phyloP scores from a whole-genome alignment of 2,888 invertebrate species.

The Apotomis capreana region DNA sequence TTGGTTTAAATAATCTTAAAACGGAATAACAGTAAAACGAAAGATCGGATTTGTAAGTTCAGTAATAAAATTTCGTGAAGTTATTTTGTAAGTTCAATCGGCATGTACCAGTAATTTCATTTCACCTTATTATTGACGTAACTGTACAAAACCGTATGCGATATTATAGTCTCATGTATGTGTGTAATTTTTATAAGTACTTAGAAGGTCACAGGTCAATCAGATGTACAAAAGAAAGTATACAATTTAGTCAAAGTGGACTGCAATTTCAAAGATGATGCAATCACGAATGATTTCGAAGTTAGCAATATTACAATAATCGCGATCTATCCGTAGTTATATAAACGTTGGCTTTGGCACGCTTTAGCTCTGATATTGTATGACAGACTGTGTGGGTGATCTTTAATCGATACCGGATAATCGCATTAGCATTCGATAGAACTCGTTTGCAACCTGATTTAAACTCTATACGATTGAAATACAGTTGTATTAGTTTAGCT shows the following conservation, averaged over 20 bases:
- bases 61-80: no score
- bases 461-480: background rate
- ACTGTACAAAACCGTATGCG: no score
- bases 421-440: slow-evolving; percentile 57
- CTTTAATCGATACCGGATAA: slow-evolving; percentile 76
- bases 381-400: slow-evolving; percentile 44
- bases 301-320: slow-evolving; percentile 11
- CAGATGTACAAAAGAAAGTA: slow-evolving; percentile 3
- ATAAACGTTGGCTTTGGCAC: slow-evolving; percentile 41
- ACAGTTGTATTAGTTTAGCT: slow-evolving; percentile 3
- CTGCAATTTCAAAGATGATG: slow-evolving; percentile 1
- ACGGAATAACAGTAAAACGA: no score
- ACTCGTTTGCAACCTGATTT: background rate
- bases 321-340: slow-evolving; percentile 29
- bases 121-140: no score
- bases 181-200: background rate
- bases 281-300: slow-evolving; percentile 6
- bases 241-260: slow-evolving; percentile 9
- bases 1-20: no score
- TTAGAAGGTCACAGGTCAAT: slow-evolving; percentile 4
- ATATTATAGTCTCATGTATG: no score
- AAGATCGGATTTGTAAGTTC: no score
- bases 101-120: no score
- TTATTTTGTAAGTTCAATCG: no score
- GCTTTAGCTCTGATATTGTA: slow-evolving; percentile 44